phyloP scores from a whole-genome alignment of 2,888 invertebrate species.

The Hipparchia sbordonii region DNA sequence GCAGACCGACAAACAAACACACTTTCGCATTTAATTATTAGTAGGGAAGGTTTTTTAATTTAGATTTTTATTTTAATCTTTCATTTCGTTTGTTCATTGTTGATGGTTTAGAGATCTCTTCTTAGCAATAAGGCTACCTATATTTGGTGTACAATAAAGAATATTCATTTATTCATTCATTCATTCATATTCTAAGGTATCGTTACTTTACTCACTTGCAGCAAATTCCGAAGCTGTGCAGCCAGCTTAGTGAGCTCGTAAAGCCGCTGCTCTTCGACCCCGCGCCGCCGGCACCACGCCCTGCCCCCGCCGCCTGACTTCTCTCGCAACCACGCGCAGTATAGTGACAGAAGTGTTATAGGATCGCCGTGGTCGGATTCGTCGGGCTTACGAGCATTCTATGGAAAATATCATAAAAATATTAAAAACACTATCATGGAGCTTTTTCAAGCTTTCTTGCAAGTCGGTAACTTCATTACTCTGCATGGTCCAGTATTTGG shows the following conservation, averaged over 20 bases:
- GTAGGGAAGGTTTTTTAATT: no score
- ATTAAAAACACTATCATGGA: not conserved
- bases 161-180: no score
- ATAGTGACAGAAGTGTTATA: conserved; percentile 92
- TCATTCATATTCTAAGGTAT: no score
- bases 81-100: no score
- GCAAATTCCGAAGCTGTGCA: conserved; percentile 92
- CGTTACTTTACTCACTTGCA: conserved; percentile 81
- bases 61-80: no score
- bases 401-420: conserved; percentile 10
- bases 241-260: conserved; percentile 98
- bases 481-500: not conserved
- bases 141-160: no score
- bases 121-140: no score
- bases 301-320: conserved; percentile 84
- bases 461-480: not conserved
- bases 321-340: conserved; percentile 93
- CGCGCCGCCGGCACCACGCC: conserved; percentile 94
- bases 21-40: no score
- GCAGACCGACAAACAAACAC: no score
- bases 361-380: conserved; percentile 99
- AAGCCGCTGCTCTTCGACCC: conserved; percentile 97
- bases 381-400: conserved; percentile 88
- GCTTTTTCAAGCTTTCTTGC: no score
- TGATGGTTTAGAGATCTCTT: no score